Evolutionary conservation across 2,113 vertebrate species (phyloP), one percentile per base, ranked within the genome.

Genomic region (Lepidothrix coronata): DNA sequence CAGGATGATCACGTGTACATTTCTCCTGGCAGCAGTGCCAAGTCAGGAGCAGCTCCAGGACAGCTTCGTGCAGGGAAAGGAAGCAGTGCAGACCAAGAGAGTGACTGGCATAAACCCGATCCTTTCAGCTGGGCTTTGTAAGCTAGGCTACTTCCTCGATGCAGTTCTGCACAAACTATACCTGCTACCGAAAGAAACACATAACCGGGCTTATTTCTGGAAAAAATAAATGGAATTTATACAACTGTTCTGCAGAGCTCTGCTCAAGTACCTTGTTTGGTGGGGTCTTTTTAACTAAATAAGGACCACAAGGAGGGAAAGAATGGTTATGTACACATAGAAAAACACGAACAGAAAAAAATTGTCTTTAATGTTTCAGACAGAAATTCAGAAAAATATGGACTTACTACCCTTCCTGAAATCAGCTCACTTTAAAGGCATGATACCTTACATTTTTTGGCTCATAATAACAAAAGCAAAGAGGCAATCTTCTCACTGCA

Each of bases 1-100:
- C 19, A 15, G 31, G 5, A 11, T 3, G 24, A 28, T 8, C 14
- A 33, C 31, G 21, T 0, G 14, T 1, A 13, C 1, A 1, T 23
- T 37, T 33, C 43, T 65, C 7, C 62, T 5, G 24, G 61, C 52
- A 78, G 11, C 55, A 52, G 1, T 0, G 16, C 43, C 71, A 51
- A 37, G 18, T 15, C 59, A 35, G 37, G 8, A 27, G 49, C 54
- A 76, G 84, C 57, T 55, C 67, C 73, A 5, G 20, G 16, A 41
- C 23, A 30, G 2, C 58, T 9, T 20, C 0, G 1, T 3, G 43
- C 19, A 4, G 12, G 14, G 23, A 28, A 39, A 20, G 37, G 39
- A 39, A 37, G 52, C 43, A 33, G 41, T 2, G 31, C 28, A 44
- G 23, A 18, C 8, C 24, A 5, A 22, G 21, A 7, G 14, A 65